A percentile compares a stretch with the other conserved stretches of the same genome.
phyloP scores from a whole-genome alignment of 2,113 vertebrate species.

The Dromaius novaehollandiae region DNA sequence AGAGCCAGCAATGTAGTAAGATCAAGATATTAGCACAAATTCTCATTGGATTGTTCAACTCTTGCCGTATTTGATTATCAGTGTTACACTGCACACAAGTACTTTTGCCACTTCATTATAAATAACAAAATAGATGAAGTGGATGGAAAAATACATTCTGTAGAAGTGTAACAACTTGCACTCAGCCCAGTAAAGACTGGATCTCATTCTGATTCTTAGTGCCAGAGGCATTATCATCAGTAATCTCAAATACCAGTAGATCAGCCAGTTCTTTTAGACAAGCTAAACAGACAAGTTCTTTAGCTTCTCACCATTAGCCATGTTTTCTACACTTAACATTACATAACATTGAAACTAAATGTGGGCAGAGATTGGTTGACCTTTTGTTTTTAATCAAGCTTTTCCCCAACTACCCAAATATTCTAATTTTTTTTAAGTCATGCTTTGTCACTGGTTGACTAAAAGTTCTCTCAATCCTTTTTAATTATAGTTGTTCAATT shows the following conservation, averaged over 20 bases:
- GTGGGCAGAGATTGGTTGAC: neutral
- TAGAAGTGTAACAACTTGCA: neutral
- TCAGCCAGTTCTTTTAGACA: neutral
- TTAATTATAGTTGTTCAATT: neutral
- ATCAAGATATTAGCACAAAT: neutral
- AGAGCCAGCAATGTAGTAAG: neutral
- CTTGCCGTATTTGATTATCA: neutral
- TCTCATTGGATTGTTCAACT: neutral
- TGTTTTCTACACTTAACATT: neutral
- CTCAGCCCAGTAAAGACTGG: neutral
- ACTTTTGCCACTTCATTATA: neutral
- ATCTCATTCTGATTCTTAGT: neutral
- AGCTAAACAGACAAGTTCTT: neutral
- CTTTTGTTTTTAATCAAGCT: neutral
- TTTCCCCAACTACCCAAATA: neutral
- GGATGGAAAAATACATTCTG: neutral
- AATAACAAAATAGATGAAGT: neutral
- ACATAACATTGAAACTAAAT: neutral
- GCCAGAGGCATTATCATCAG: neutral
- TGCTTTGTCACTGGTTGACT: neutral
- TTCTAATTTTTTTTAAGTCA: neutral
- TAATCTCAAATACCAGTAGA: neutral
- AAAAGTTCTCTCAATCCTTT: neutral
- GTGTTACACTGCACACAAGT: neutral
- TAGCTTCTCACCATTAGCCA: neutral